Conservation (phyloP, 2,797 vertebrate genomes). For the Margarornis squamiger region DNA sequence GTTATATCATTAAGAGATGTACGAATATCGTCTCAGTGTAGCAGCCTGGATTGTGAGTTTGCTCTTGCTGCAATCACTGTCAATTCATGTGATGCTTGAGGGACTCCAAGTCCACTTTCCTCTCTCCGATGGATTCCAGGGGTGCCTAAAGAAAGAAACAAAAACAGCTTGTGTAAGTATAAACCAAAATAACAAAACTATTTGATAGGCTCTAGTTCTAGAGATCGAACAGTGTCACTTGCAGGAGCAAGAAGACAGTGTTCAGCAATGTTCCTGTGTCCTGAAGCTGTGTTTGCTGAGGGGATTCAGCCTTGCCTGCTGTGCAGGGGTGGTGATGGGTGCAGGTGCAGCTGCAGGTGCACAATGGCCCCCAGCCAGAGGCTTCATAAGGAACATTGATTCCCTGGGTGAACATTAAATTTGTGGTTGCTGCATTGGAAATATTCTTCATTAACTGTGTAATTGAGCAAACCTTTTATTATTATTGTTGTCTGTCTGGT, state of each 20-base stretch:
- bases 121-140: neutral
- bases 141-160: neutral
- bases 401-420: neutral
- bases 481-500: neutral
- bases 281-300: neutral
- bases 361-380: neutral
- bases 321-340: neutral
- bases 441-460: neutral
- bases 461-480: neutral
- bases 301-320: neutral
- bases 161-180: neutral
- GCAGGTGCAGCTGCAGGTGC: neutral
- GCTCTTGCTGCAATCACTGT: neutral
- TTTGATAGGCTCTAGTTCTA: neutral
- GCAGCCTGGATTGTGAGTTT: neutral
- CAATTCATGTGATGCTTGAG: neutral
- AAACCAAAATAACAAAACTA: neutral
- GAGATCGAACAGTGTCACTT: rapidly evolving
- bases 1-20: no score
- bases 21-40: neutral
- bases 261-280: neutral
- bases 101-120: neutral
- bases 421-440: neutral
- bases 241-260: neutral
- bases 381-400: neutral